Conservation (phyloP, 35 echinoderm and acorn worm species). For the Ophioderma brevispina region DNA sequence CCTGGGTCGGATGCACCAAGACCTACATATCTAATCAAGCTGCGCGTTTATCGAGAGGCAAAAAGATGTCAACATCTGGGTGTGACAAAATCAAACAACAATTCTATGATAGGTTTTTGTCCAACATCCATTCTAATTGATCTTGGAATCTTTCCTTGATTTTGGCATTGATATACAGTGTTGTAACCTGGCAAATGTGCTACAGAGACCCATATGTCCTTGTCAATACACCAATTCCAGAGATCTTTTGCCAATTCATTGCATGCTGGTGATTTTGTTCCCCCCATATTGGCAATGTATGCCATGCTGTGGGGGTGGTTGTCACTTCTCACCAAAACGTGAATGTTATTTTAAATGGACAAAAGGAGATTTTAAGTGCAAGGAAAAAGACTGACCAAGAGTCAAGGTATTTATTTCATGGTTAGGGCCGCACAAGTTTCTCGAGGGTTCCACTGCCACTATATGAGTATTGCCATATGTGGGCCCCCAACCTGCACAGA, state of each 20-base stretch:
- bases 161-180: slow-evolving; percentile 14
- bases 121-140: slow-evolving; percentile 19
- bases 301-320: too few species aligned
- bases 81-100: too few species aligned
- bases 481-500: slow-evolving; percentile 56
- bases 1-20: too few species aligned
- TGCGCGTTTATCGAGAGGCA: too few species aligned
- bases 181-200: slow-evolving; percentile 6
- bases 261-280: slow-evolving; percentile 26
- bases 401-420: slow-evolving; percentile 67
- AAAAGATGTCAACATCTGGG: too few species aligned
- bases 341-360: neutral
- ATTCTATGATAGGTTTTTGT: neutral
- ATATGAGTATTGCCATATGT: slow-evolving; percentile 29
- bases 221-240: slow-evolving; percentile 21
- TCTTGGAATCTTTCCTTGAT: slow-evolving; percentile 10
- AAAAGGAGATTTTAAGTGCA: slow-evolving; percentile 34
- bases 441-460: slow-evolving; percentile 33
- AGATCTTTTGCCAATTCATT: neutral
- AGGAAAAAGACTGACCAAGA: slow-evolving; percentile 8
- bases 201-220: slow-evolving; percentile 3
- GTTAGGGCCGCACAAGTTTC: slow-evolving; percentile 3
- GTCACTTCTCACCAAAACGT: slow-evolving; percentile 43
- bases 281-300: slow-evolving; percentile 60
- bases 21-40: too few species aligned